Evolutionary conservation across 2,888 invertebrate genomes (phyloP).

Genomic region (Mesopsocus fuscifrons): DNA sequence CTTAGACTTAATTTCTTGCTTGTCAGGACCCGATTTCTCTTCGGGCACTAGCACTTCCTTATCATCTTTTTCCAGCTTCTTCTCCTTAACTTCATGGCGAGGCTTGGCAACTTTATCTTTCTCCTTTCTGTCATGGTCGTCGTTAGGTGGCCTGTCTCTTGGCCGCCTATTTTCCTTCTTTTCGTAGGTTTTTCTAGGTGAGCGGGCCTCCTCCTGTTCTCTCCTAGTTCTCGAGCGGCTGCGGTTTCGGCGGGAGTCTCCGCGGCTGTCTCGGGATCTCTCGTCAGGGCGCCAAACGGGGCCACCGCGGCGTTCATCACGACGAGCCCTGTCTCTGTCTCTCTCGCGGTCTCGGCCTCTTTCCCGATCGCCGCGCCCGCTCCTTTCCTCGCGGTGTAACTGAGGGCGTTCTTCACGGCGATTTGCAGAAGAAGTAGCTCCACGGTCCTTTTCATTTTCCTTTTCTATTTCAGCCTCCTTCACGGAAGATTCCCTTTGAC

Average conservation of each 20-base stretch:
- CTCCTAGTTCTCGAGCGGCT: constrained; percentile 13
- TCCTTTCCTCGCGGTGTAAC: constrained; percentile 7
- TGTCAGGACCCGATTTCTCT: background rate
- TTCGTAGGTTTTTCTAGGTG: too few relatives aligned
- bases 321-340: constrained; percentile 1
- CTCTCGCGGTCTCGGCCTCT: constrained; percentile 11
- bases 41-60: too few relatives aligned
- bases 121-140: constrained; percentile 5
- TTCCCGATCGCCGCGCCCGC: constrained; percentile 15
- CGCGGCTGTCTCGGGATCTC: constrained; percentile 11
- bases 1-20: background rate
- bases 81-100: constrained; percentile 11
- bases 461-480: constrained; percentile 16
- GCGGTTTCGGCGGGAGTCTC: constrained; percentile 8
- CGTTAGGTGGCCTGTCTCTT: constrained; percentile 7
- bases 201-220: constrained; percentile 14
- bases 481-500: background rate
- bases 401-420: background rate
- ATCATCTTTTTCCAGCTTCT: constrained; percentile 12
- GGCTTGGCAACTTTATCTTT: constrained; percentile 4
- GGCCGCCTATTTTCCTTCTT: constrained; percentile 15
- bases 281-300: too few relatives aligned
- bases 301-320: constrained; percentile 8
- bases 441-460: constrained; percentile 5
- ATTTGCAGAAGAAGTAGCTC: background rate